phyloP scores from a whole-genome alignment of 2,797 vertebrate genomes.

The Rhinogobio ventralis region DNA sequence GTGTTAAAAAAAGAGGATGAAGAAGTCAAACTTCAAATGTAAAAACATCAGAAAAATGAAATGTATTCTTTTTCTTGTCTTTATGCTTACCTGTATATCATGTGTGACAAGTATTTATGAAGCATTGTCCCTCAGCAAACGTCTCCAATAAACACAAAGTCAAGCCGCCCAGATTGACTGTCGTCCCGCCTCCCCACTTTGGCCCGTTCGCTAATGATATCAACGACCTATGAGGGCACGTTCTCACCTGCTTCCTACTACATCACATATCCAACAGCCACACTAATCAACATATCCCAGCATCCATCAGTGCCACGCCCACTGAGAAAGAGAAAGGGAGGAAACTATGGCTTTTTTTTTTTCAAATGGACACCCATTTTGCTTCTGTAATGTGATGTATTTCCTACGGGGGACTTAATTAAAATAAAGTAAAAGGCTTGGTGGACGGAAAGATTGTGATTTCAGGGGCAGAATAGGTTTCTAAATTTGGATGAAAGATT shows the following conservation, averaged over 20 bases:
- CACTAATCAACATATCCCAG: constrained; percentile 73
- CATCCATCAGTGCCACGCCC: constrained; percentile 63
- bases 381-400: background rate
- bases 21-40: background rate
- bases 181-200: constrained; percentile 72
- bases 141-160: constrained; percentile 71
- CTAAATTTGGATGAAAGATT: background rate
- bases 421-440: background rate
- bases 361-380: background rate
- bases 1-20: background rate
- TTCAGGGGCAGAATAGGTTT: background rate
- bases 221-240: constrained; percentile 79
- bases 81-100: constrained; percentile 11
- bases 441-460: background rate
- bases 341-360: background rate
- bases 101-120: constrained; percentile 37
- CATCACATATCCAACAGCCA: constrained; percentile 73
- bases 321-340: background rate
- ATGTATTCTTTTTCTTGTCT: constrained; percentile 52
- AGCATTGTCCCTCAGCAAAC: constrained; percentile 49
- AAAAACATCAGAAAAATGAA: constrained; percentile 21
- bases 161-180: constrained; percentile 61
- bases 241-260: constrained; percentile 77
- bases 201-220: constrained; percentile 86
- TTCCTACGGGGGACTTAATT: background rate